Evolutionary conservation across 2,797 vertebrate genomes (phyloP).

Genomic region (Sebastes itinus): DNA sequence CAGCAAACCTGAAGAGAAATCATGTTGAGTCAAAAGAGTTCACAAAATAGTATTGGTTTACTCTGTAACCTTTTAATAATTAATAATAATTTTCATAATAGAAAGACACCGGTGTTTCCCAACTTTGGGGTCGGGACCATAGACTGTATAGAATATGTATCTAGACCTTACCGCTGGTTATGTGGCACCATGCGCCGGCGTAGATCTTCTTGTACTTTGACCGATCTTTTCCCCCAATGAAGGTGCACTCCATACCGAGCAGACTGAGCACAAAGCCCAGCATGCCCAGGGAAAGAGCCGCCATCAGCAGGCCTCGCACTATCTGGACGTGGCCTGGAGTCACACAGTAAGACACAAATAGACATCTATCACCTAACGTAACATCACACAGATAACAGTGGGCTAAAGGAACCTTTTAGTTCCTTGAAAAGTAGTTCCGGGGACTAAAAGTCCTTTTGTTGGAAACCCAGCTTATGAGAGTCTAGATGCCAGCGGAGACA

Average conservation of each 20-base stretch:
- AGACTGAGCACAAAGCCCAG: constrained; percentile 84
- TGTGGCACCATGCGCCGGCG: constrained; percentile 77
- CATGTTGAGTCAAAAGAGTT: background rate
- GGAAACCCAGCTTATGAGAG: background rate
- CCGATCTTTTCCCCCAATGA: constrained; percentile 81
- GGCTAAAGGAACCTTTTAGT: too few species aligned
- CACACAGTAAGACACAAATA: background rate
- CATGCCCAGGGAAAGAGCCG: constrained; percentile 77
- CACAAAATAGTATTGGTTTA: background rate
- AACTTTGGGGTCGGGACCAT: background rate
- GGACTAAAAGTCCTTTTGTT: too few species aligned
- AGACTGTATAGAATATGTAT: background rate
- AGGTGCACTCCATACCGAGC: constrained; percentile 87
- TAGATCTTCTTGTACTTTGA: constrained; percentile 80
- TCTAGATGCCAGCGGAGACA: background rate
- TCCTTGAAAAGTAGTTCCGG: too few species aligned
- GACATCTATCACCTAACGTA: background rate
- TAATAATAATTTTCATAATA: background rate
- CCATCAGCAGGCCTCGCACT: constrained; percentile 83
- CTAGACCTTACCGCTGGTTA: constrained; percentile 72
- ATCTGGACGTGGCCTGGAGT: constrained; percentile 80
- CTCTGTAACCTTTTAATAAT: background rate
- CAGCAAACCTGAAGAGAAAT: constrained; percentile 66
- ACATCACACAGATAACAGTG: too few species aligned
- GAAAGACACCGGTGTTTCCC: background rate